These are phyloP conservation scores for Amiota communis DNA, from an alignment of 2,888 invertebrate species.

Conservation along the genomic window DNA sequence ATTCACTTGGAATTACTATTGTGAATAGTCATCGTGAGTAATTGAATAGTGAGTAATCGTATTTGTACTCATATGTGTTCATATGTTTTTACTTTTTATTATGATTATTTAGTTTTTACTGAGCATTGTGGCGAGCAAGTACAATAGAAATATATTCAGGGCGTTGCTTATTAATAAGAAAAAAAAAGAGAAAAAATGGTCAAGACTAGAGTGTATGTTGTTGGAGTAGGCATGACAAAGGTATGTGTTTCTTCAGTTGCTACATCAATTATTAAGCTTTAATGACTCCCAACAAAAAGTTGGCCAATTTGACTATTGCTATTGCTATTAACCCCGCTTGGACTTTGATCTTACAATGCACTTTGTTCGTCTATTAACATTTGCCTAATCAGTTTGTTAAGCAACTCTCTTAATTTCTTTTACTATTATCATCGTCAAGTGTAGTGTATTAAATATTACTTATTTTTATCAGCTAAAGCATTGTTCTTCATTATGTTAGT, in stretches of 20 bases:
- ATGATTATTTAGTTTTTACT: not conserved
- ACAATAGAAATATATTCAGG: not conserved
- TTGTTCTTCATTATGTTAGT: not conserved
- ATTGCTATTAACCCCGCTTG: constrained; percentile 41
- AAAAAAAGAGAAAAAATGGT: constrained; percentile 56
- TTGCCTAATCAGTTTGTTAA: constrained; percentile 18
- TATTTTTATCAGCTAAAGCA: not conserved
- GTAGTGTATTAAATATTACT: not conserved
- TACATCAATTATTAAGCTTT: constrained; percentile 46
- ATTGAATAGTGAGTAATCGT: too few species aligned
- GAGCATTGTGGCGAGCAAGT: not conserved
- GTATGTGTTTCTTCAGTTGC: constrained; percentile 70
- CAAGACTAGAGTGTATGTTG: constrained; percentile 82
- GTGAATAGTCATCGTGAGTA: too few species aligned
- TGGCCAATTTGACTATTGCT: constrained; percentile 6
- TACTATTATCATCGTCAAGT: not conserved
- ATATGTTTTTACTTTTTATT: not conserved
- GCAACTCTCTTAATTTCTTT: not conserved
- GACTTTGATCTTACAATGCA: constrained; percentile 55
- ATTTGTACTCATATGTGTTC: too few species aligned
- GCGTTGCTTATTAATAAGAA: not conserved
- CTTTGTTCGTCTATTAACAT: constrained; percentile 43
- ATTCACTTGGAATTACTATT: too few species aligned
- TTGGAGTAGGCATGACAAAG: constrained; percentile 98
- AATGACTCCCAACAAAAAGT: constrained; percentile 17